Evolutionary conservation across 2,888 invertebrate species (phyloP), one percentile per base, ranked within the genome.

Genomic region (Cheilosia soror): DNA sequence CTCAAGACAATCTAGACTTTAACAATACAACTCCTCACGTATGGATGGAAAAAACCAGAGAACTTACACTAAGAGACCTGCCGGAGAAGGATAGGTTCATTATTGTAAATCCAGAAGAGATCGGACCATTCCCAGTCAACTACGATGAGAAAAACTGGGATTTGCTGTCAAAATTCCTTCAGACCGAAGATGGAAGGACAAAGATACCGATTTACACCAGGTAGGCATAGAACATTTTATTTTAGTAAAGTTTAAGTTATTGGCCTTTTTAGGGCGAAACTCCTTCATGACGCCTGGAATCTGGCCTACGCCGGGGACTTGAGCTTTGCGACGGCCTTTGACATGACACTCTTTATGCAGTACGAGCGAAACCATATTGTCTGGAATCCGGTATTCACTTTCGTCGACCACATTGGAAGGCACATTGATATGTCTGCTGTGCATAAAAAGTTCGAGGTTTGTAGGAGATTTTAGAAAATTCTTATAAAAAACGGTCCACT

Each of bases 71-170:
- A 0, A 89, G 89, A 0, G 92, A 94, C 73, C 91, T 95, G 88
- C 94, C 95, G 0, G 90, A 89, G 0, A 92, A 93, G 29, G 93
- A 95, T 62, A 91, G 94, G 65, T 97, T 96, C 89, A 93, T 97
- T 62, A 95, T 97, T 72, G 93, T 97, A 0, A 97, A 97, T 92
- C 96, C 96, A 5, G 96, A 97, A 89, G 97, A 97, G 93, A 96
- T 96, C 85, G 96, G 96, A 0, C 96, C 96, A 47, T 97, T 95
- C 92, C 96, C 96, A 4, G 97, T 97, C 0, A 97, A 97, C 90
- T 97, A 97, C 89, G 97, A 97, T 89, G 90, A 92, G 5, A 92
- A 93, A 47, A 97, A 97, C 90, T 97, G 97, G 97, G 94, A 95
- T 84, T 93, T 96, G 88, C 91, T 97, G 5, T 94, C 96, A 0